phyloP scores from a whole-genome alignment of 2,888 invertebrate species.

The Ophraella communa region DNA sequence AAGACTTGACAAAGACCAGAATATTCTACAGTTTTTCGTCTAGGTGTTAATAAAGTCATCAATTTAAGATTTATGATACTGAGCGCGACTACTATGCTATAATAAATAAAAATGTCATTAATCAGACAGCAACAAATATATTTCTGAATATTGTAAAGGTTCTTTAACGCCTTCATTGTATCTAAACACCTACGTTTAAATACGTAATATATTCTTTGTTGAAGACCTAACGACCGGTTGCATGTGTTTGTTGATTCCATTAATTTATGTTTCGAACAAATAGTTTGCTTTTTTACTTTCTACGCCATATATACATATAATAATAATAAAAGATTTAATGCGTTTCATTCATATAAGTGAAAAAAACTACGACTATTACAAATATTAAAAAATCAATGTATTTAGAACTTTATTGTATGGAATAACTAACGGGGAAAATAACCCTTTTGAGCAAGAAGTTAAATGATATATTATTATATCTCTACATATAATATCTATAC shows the following conservation, averaged over 20 bases:
- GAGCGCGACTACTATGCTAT: too few species aligned
- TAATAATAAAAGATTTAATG: not conserved
- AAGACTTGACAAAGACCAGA: too few species aligned
- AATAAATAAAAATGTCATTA: not conserved
- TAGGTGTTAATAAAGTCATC: not conserved
- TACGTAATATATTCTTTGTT: not conserved
- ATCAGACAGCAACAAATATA: not conserved
- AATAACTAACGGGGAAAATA: not conserved
- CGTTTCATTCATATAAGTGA: not conserved
- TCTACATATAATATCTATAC: slow-evolving; percentile 15
- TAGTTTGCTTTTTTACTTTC: too few species aligned
- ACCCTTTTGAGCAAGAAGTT: not conserved
- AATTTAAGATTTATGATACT: not conserved
- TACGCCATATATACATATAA: too few species aligned
- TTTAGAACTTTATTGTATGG: slow-evolving; percentile 3
- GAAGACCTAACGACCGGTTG: not conserved
- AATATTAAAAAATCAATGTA: slow-evolving; percentile 8
- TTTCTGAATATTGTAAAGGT: not conserved
- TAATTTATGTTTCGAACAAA: not conserved
- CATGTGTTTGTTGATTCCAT: not conserved
- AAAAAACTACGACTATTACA: not conserved
- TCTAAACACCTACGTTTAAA: not conserved
- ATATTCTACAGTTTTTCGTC: too few species aligned
- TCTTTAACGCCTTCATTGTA: not conserved
- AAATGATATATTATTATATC: slow-evolving; percentile 23